Evolutionary conservation across 1,140 invertebrate species (phyloP).

Genomic region (Ditylenchus dipsaci): DNA sequence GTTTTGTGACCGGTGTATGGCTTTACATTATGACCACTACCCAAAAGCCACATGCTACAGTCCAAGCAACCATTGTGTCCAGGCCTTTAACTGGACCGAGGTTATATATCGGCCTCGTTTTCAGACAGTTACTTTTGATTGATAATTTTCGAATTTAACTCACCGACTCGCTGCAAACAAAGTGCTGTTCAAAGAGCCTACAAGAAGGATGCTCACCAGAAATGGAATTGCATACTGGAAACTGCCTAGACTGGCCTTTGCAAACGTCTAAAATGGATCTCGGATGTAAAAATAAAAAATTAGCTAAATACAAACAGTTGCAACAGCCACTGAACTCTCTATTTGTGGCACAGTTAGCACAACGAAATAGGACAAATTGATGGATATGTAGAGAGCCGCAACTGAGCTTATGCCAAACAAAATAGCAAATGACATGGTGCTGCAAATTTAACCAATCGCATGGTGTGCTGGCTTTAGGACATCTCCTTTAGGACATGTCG

Average conservation of each 20-base stretch:
- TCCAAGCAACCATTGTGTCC: too few species aligned
- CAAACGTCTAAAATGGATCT: constrained; percentile 41
- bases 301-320: constrained; percentile 29
- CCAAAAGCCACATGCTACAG: too few species aligned
- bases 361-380: constrained; percentile 45
- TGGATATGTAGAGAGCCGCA: constrained; percentile 38
- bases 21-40: too few species aligned
- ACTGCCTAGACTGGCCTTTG: constrained; percentile 41
- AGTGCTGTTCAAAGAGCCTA: constrained; percentile 53
- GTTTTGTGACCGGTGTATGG: too few species aligned
- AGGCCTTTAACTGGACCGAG: too few species aligned
- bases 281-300: neutral
- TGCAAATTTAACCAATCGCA: constrained; percentile 7
- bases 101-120: too few species aligned
- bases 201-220: constrained; percentile 46
- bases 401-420: constrained; percentile 40
- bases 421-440: constrained; percentile 48
- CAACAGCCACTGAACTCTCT: constrained; percentile 33
- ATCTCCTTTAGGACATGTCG: too few species aligned
- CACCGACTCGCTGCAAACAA: constrained; percentile 46
- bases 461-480: too few species aligned
- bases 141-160: neutral
- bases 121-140: neutral
- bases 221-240: constrained; percentile 51
- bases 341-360: constrained; percentile 38